These are phyloP conservation scores for Laodelphax striatellus DNA, from an alignment of 1,140 invertebrate genomes.

Conservation along the genomic window DNA sequence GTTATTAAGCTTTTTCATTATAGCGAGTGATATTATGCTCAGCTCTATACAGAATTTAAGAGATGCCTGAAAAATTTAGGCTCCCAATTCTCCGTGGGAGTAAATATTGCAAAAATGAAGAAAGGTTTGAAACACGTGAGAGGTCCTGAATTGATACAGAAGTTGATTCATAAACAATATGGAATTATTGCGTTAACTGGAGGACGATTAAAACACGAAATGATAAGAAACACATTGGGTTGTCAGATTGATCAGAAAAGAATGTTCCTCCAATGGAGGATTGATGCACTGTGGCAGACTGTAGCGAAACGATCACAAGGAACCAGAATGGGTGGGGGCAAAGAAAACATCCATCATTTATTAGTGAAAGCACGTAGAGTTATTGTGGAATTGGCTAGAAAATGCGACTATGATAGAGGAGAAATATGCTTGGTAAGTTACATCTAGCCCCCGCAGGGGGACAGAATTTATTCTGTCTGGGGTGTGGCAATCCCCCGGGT, in stretches of 20 bases:
- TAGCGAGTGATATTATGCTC: too few species aligned
- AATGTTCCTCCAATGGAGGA: constrained; percentile 92
- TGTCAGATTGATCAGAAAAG: constrained; percentile 60
- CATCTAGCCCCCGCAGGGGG: too few species aligned
- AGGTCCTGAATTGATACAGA: constrained; percentile 75
- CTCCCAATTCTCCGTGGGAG: constrained; percentile 46
- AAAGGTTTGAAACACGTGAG: constrained; percentile 71
- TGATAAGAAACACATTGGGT: constrained; percentile 65
- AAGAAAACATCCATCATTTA: constrained; percentile 90
- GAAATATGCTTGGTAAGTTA: too few species aligned
- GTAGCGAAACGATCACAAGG: constrained; percentile 85
- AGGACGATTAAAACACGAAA: constrained; percentile 75
- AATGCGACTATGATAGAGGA: too few species aligned
- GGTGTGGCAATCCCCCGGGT: too few species aligned
- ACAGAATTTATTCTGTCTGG: too few species aligned
- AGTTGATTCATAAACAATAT: constrained; percentile 77
- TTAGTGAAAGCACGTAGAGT: constrained; percentile 84
- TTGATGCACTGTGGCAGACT: constrained; percentile 92
- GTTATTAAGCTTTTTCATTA: too few species aligned
- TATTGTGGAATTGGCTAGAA: too few species aligned
- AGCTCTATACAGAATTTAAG: too few species aligned
- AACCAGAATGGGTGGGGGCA: constrained; percentile 89
- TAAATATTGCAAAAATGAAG: constrained; percentile 69
- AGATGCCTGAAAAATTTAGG: constrained; percentile 57
- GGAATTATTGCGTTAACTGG: constrained; percentile 76